Percentiles rank a stretch among this genome's conserved stretches.
phyloP scores from a whole-genome alignment of 2,797 vertebrate species.

The Cephalopachus bancanus region DNA sequence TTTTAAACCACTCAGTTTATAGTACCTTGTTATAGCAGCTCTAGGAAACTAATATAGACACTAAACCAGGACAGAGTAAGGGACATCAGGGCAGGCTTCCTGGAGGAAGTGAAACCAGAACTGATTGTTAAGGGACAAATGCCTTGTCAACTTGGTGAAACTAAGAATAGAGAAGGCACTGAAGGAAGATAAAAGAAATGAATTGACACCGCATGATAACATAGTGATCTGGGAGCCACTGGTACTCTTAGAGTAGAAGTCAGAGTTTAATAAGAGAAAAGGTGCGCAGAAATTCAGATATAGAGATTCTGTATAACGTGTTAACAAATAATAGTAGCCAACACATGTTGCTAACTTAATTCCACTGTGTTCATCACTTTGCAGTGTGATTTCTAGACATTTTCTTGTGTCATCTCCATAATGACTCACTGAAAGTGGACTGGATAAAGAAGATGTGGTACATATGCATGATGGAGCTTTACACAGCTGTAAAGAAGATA shows the following conservation, averaged over 20 bases:
- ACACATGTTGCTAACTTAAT: not conserved
- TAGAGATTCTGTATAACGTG: not conserved
- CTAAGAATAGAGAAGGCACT: not conserved
- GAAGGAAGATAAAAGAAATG: not conserved
- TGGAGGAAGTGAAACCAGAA: not conserved
- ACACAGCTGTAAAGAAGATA: no score
- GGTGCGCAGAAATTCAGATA: not conserved
- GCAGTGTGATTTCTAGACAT: not conserved
- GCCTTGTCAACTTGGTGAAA: not conserved
- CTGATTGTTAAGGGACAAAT: not conserved
- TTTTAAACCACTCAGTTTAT: not conserved
- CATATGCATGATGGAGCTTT: no score
- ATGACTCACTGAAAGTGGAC: not conserved
- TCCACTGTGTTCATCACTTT: not conserved
- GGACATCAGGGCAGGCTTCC: not conserved
- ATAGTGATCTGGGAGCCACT: not conserved
- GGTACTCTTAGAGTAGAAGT: not conserved
- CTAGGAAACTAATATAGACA: not conserved
- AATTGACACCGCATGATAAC: not conserved
- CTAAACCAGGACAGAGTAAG: not conserved
- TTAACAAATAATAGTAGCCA: not conserved
- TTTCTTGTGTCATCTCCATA: not conserved
- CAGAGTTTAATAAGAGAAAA: not conserved
- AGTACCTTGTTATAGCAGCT: not conserved
- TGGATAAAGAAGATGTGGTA: no score